phyloP scores from a whole-genome alignment of 2,888 invertebrate species.

The Pyrocoelia pectoralis region DNA sequence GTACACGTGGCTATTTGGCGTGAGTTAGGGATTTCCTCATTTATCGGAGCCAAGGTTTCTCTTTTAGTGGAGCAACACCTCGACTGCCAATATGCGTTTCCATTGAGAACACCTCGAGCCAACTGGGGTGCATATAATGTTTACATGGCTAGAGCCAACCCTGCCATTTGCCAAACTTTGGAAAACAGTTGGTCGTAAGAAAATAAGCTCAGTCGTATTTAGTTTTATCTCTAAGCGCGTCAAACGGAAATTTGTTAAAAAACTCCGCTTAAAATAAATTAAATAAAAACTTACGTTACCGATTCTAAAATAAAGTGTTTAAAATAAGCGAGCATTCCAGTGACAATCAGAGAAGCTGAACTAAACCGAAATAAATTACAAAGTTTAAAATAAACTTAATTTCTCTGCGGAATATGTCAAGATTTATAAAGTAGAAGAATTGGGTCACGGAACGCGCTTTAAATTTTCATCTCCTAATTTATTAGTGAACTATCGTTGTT shows the following conservation, averaged over 20 bases:
- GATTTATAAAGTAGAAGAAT: slow-evolving; percentile 39
- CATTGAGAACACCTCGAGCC: slow-evolving; percentile 51
- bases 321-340: background rate
- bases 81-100: slow-evolving; percentile 49
- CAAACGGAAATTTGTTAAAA: background rate
- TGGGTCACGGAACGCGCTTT: slow-evolving; percentile 41
- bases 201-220: slow-evolving; percentile 9
- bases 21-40: slow-evolving; percentile 49
- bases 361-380: slow-evolving; percentile 19
- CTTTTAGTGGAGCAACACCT: slow-evolving; percentile 46
- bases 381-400: slow-evolving; percentile 39
- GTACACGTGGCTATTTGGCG: slow-evolving; percentile 50
- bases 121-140: slow-evolving; percentile 50
- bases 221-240: background rate
- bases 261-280: background rate
- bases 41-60: slow-evolving; percentile 50
- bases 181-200: slow-evolving; percentile 32
- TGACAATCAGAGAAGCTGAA: slow-evolving; percentile 8
- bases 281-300: slow-evolving; percentile 3
- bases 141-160: slow-evolving; percentile 44
- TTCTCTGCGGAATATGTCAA: slow-evolving; percentile 36
- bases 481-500: slow-evolving; percentile 27
- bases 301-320: slow-evolving; percentile 7
- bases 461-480: slow-evolving; percentile 31
- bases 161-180: slow-evolving; percentile 30